A percentile compares a stretch with the other conserved stretches of the same genome.
Evolutionary conservation across 2,113 vertebrate genomes (phyloP).

Genomic region (Lasiurus cinereus): DNA sequence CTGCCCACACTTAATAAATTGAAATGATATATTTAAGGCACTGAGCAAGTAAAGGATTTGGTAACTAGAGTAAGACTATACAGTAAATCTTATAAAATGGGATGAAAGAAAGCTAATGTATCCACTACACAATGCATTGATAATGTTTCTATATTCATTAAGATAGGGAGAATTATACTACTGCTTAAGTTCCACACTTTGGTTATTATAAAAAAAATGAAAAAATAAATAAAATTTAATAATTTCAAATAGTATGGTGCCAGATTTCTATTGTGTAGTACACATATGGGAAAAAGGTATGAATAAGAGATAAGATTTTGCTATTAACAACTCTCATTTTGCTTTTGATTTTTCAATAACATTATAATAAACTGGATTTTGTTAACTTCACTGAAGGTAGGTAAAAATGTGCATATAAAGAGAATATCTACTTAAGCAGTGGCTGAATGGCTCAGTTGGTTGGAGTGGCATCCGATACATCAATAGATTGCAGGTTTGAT

Average conservation of each 20-base stretch:
- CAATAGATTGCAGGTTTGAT: too few species aligned
- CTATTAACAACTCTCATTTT: neutral
- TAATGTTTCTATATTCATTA: neutral
- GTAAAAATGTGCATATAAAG: slow-evolving; percentile 38
- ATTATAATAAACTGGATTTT: slow-evolving; percentile 24
- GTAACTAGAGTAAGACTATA: neutral
- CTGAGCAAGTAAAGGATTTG: neutral
- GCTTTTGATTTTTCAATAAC: neutral
- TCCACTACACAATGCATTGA: neutral
- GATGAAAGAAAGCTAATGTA: neutral
- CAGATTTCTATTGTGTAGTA: neutral
- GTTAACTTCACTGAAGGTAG: neutral
- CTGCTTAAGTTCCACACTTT: neutral
- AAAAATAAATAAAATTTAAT: neutral
- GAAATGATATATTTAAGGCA: slow-evolving; percentile 5
- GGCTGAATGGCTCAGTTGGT: too few species aligned
- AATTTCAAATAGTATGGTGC: neutral
- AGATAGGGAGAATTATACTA: neutral
- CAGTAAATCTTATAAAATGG: neutral
- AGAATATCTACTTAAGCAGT: neutral
- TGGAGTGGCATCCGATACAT: too few species aligned
- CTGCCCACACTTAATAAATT: neutral
- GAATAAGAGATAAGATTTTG: neutral
- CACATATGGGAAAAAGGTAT: neutral
- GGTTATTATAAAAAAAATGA: neutral